phyloP scores from a whole-genome alignment of 1,140 invertebrate species.

The Diploscapter pachys region DNA sequence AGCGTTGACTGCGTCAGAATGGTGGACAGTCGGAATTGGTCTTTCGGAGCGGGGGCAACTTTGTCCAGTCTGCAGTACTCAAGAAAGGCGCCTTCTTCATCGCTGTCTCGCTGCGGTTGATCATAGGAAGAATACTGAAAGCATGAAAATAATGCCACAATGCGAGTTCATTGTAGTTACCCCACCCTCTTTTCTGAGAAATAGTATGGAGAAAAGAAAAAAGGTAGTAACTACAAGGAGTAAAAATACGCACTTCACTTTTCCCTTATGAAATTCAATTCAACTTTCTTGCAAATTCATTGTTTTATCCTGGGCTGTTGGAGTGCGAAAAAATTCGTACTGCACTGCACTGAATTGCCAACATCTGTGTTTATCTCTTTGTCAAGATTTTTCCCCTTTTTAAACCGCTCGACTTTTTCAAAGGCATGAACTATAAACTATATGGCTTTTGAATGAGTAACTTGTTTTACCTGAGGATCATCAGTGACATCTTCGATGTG shows the following conservation, averaged over 20 bases:
- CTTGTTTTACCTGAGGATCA: conserved; percentile 49
- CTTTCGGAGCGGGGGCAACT: neutral
- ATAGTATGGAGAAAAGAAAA: neutral
- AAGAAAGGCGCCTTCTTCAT: conserved; percentile 24
- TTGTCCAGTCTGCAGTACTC: conserved; percentile 28
- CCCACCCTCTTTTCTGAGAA: neutral
- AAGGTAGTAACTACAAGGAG: neutral
- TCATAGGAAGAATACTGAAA: conserved; percentile 27
- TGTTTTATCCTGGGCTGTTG: neutral
- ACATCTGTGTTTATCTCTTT: too few relatives aligned
- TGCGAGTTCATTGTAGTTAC: neutral
- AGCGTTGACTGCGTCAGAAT: too few relatives aligned
- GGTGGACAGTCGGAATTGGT: too few relatives aligned
- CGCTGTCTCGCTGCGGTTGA: conserved; percentile 5
- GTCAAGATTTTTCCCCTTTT: too few relatives aligned
- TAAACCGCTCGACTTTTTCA: too few relatives aligned
- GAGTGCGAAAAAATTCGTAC: neutral
- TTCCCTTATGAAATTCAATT: neutral
- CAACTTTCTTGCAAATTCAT: neutral
- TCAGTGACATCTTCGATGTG: conserved; percentile 56
- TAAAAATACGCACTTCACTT: neutral
- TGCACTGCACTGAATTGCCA: too few relatives aligned
- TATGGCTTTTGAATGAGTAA: conserved; percentile 1
- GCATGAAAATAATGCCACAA: neutral
- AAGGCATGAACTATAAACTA: neutral